Conservation (phyloP, 2,797 vertebrate genomes). For the Mus spretus region DNA sequence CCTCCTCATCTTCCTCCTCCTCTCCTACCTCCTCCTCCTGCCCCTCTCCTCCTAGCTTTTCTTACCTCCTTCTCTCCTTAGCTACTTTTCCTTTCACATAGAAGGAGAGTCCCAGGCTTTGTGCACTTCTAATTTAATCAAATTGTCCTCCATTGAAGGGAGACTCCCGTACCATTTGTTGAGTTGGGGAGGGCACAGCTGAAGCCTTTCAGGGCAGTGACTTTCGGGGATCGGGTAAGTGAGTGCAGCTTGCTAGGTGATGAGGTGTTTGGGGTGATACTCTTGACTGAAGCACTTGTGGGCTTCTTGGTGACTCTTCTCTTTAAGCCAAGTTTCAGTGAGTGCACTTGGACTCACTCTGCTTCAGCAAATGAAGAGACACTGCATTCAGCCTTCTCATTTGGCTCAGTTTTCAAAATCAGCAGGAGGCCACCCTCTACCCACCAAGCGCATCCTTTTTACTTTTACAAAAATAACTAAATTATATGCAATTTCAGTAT, state of each 20-base stretch:
- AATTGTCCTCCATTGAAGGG: background rate
- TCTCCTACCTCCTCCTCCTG: background rate
- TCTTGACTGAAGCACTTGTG: background rate
- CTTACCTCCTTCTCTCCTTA: background rate
- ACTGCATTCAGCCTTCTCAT: background rate
- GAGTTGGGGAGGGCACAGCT: background rate
- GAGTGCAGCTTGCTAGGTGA: background rate
- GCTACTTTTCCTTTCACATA: background rate
- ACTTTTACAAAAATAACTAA: constrained; percentile 44
- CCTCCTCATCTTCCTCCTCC: background rate
- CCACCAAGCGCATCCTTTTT: constrained; percentile 1
- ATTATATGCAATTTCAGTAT: constrained; percentile 62
- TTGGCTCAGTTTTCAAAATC: constrained; percentile 59
- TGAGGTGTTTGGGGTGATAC: background rate
- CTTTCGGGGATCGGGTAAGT: constrained; percentile 10
- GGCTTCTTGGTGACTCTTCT: background rate
- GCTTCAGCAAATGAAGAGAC: background rate
- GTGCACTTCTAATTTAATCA: background rate
- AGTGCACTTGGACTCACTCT: background rate
- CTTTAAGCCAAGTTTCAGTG: background rate
- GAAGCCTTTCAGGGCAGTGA: background rate
- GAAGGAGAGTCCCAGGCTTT: background rate
- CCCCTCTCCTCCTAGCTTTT: background rate
- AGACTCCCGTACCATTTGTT: background rate
- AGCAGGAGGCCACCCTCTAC: constrained; percentile 13